These are phyloP conservation scores for Maccullochella peelii DNA, from an alignment of 2,113 vertebrate genomes.

Conservation along the genomic window DNA sequence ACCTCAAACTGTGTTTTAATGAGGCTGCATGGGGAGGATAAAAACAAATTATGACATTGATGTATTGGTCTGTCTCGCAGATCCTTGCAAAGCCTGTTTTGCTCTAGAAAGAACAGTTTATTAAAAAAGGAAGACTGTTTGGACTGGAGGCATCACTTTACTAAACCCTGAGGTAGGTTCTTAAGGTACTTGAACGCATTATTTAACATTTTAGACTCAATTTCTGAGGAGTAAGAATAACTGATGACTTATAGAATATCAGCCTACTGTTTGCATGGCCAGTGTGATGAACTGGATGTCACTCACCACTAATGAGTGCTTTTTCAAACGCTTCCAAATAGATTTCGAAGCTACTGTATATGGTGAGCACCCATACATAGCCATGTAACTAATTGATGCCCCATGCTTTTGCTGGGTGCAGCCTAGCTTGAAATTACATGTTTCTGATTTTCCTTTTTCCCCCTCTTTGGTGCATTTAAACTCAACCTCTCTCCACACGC, in stretches of 20 bases:
- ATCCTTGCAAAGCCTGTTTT: conserved; percentile 39
- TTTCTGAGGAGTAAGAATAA: conserved; percentile 10
- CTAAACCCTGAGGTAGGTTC: conserved; percentile 27
- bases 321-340: conserved; percentile 25
- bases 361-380: conserved; percentile 32
- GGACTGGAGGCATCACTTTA: conserved; percentile 35
- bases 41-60: conserved; percentile 78
- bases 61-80: conserved; percentile 61
- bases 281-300: conserved; percentile 47
- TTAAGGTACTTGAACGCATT: conserved; percentile 21
- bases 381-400: conserved; percentile 61
- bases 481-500: neutral
- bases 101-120: conserved; percentile 40
- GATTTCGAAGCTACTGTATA: conserved; percentile 20
- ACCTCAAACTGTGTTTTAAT: conserved; percentile 77
- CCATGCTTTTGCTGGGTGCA: conserved; percentile 59
- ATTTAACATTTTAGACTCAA: conserved; percentile 12
- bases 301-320: conserved; percentile 38
- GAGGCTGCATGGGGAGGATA: conserved; percentile 70
- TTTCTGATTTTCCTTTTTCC: conserved; percentile 35
- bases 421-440: conserved; percentile 75
- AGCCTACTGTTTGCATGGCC: conserved; percentile 12
- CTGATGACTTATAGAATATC: conserved; percentile 5
- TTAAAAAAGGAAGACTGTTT: conserved; percentile 49
- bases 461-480: conserved; percentile 38